Base-by-base conservation (phyloP, 1,140 invertebrate species). In the Asbolus verrucosus region DNA sequence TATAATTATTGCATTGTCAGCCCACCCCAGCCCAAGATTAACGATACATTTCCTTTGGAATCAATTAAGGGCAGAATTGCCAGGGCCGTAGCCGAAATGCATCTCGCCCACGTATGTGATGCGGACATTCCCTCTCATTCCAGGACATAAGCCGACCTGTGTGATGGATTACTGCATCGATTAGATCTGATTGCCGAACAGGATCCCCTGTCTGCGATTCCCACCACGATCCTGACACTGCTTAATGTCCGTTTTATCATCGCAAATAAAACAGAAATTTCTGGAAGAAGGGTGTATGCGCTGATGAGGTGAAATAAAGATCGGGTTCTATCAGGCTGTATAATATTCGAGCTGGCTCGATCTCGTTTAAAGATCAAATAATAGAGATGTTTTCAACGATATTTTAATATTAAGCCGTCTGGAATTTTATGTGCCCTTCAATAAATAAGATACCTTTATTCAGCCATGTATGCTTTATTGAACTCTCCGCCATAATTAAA, bases 131-230 rank as follows among this genome's bases (percentile, higher is more conserved):
- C 38, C 31, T 33, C 21, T 24, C 62, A 19, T 38, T 15, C 36
- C 27, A n/a, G 50, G 59, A 71, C 72, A 16, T 75, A 77, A 73
- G 72, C 74, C 76, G 73, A 76, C 76, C 78, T 77, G 73, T 76
- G 76, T 80, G 79, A 80, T 80, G 77, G 79, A 80, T 80, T 80
- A 80, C 77, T 72, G 71, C 76, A 80, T 80, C 79, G 78, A 80
- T 80, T 80, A 80, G 76, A 77, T 70, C 71, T 79, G 79, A 80
- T 78, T 77, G 76, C 74, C 72, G 71, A 38, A 31, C 36, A 68
- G 33, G 41, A 63, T 69, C 75, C 73, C 76, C 65, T 70, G 72
- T 77, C 70, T 73, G 75, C 63, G 69, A 70, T 71, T 74, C 71
- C 66, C 38, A 50, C 24, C 24, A 30, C 38, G 8, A 8, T 59